Evolutionary conservation across 2,797 vertebrate species (phyloP).

Genomic region (Cirrhinus molitorella): DNA sequence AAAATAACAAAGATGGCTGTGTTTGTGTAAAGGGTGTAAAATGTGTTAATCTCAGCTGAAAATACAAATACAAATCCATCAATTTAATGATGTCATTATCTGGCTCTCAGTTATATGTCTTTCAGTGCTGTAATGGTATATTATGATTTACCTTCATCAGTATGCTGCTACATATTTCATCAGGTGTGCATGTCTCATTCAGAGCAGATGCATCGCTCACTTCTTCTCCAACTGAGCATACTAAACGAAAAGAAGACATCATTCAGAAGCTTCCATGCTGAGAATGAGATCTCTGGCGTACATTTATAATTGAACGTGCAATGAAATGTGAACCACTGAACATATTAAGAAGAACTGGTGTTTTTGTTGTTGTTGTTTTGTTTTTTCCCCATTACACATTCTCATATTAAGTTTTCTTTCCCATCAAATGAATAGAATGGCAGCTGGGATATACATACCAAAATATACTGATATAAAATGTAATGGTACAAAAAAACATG

Average conservation of each 20-base stretch:
- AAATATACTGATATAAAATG: neutral
- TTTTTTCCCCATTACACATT: no score
- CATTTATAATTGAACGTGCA: slow-evolving; percentile 33
- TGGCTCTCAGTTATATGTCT: neutral
- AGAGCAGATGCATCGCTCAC: neutral
- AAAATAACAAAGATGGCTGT: neutral
- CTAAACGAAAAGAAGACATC: neutral
- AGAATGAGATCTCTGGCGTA: neutral
- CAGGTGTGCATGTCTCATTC: neutral
- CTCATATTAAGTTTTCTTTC: no score
- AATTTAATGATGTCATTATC: neutral
- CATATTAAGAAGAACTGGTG: no score
- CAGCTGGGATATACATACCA: neutral
- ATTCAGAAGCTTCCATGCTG: slow-evolving; percentile 1
- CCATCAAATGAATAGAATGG: neutral
- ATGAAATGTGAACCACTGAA: neutral
- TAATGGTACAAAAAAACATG: neutral
- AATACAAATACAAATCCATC: neutral
- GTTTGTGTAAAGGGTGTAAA: neutral
- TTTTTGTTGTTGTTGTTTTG: no score
- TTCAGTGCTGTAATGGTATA: neutral
- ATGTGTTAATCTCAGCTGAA: neutral
- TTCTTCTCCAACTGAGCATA: neutral
- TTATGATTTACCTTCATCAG: neutral
- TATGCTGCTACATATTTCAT: slow-evolving; percentile 16